phyloP scores from a whole-genome alignment of 35 echinoderm and acorn worm species.

The Apostichopus parvimensis region DNA sequence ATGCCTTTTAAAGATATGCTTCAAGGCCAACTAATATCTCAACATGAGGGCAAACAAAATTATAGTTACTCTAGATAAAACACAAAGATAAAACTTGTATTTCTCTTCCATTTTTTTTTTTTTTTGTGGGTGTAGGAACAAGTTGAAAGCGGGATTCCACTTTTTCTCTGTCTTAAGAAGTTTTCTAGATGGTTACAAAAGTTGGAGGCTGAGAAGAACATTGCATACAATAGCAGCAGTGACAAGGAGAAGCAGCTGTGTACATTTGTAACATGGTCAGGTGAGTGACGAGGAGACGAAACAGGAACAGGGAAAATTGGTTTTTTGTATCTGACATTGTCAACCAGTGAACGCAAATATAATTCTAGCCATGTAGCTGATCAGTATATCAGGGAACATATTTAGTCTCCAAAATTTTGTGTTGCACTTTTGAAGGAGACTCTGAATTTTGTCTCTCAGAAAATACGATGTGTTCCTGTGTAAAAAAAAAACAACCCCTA shows the following conservation, averaged over 20 bases:
- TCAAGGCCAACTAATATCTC: no score
- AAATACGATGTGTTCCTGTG: no score
- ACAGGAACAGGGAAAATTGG: no score
- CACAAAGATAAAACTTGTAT: not conserved
- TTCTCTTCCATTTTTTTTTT: conserved; percentile 16
- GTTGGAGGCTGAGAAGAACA: conserved; percentile 71
- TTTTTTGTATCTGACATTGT: no score
- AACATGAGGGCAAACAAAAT: not conserved
- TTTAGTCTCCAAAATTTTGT: no score
- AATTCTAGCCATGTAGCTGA: no score
- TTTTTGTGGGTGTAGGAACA: conserved; percentile 56
- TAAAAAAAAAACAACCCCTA: no score
- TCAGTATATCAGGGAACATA: no score
- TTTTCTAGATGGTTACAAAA: conserved; percentile 83
- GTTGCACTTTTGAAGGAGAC: no score
- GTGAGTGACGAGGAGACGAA: conserved; percentile 24
- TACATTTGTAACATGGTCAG: conserved; percentile 98
- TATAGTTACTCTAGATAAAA: not conserved
- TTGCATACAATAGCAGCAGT: conserved; percentile 68
- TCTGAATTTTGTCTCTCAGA: no score
- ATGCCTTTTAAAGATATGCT: no score
- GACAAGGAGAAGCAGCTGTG: conserved; percentile 65
- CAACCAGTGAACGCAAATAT: no score
- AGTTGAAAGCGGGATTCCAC: conserved; percentile 78
- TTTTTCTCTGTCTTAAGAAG: conserved; percentile 74